phyloP scores from a whole-genome alignment of 2,797 vertebrate species.

The Sarcophilus harrisii region DNA sequence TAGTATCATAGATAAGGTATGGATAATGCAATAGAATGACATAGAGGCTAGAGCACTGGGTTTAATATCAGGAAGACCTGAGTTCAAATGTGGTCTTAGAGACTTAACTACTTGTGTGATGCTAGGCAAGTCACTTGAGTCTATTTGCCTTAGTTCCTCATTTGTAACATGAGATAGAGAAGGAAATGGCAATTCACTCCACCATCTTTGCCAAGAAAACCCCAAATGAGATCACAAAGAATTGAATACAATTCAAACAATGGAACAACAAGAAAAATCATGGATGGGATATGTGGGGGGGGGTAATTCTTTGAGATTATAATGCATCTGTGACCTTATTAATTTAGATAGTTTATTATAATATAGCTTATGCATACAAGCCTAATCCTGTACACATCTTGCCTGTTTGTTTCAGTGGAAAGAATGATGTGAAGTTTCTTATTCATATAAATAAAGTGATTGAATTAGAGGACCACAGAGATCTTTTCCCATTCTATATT shows the following conservation, averaged over 20 bases:
- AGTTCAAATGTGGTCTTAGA: too few species aligned
- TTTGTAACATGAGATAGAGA: too few species aligned
- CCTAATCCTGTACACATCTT: too few species aligned
- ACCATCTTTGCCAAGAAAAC: too few species aligned
- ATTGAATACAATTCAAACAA: too few species aligned
- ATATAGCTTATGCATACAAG: background rate
- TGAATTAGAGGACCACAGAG: background rate
- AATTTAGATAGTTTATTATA: background rate
- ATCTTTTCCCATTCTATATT: background rate
- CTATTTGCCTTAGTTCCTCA: too few species aligned
- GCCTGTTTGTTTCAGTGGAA: background rate
- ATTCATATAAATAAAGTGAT: background rate
- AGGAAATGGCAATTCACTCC: too few species aligned
- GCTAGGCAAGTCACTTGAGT: background rate
- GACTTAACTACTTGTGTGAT: background rate
- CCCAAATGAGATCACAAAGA: too few species aligned
- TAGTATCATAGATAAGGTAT: background rate
- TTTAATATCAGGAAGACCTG: too few species aligned
- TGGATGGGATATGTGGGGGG: background rate
- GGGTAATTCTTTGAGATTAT: background rate
- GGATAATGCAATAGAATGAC: background rate
- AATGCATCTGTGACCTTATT: background rate
- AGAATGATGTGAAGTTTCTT: background rate
- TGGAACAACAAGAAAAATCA: background rate
- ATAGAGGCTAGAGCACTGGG: background rate